Conservation (phyloP, 1,140 invertebrate genomes). For the Anastrepha ludens region DNA sequence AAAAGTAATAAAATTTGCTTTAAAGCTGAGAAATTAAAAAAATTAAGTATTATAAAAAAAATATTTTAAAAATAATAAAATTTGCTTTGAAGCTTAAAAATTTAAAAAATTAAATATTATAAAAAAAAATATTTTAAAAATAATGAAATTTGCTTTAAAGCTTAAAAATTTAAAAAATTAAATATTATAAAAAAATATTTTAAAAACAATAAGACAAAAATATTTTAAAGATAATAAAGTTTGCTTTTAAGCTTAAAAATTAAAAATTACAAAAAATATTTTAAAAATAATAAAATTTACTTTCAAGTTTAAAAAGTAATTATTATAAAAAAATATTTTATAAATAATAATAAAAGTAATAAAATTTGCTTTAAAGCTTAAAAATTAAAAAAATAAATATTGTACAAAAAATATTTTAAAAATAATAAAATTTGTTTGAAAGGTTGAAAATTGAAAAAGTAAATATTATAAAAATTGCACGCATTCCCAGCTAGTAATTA, state of each 20-base stretch:
- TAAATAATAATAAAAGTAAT: no score
- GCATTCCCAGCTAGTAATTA: no score
- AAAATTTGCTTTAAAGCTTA: no score
- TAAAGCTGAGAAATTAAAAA: neutral
- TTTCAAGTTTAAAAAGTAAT: neutral
- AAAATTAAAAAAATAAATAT: no score
- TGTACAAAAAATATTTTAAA: no score
- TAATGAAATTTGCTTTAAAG: neutral
- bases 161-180: neutral
- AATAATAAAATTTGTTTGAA: neutral
- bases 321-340: no score
- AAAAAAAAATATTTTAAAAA: slow-evolving; percentile 3
- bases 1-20: neutral
- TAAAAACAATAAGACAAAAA: no score
- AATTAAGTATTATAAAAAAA: neutral
- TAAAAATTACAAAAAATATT: neutral
- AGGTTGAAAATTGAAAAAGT: neutral
- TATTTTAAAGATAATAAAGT: no score
- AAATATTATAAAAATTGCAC: no score
- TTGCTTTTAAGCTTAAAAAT: neutral
- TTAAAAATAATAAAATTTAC: neutral
- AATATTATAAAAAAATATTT: neutral
- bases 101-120: neutral
- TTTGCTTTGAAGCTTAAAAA: neutral
- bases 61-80: no score